Base-by-base conservation (phyloP, 2,888 invertebrate genomes). In the Cremastinae sp. region DNA sequence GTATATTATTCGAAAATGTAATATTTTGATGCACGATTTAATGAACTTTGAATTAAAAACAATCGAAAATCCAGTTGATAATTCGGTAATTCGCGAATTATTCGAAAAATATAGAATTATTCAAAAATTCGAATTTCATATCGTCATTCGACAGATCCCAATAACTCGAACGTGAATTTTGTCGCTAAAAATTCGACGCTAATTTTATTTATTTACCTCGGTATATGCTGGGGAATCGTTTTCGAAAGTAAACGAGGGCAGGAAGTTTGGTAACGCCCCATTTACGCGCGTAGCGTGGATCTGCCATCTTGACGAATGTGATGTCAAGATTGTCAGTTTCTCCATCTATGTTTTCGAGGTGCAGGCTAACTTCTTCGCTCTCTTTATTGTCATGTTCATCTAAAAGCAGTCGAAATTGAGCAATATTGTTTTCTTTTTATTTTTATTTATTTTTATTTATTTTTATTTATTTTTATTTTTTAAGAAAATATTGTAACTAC, bases 311-410 rank as follows among this genome's bases (percentile, higher is more conserved):
- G 0, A 97, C 97, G 88, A 98, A 97, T 0, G 97, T 96, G 79
- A 98, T 97, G 86, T 97, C 97, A 86, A 98, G 92, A 89, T 96
- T 96, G 87, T 97, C 97, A 0, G 97, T 97, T 90, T 98, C 98
- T 83, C 96, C 96, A 86, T 98, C 98, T 82, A 98, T 98, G 82
- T 96, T 96, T 88, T 98, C 98, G 76, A 98, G 90, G 87, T 96
- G 96, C 77, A 95, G 95, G 82, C 96, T 90, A 0, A 97, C 96
- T n/a, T 93, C 92, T 58, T 93, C 93, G 89, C 97, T 97, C 82
- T 96, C 96, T 41, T 93, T 92, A 76, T 93, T 93, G 81, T 96
- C 94, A 79, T 94, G 93, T 85, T 97, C 96, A 90, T 96, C 97
- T 97, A 82, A 2, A 90, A 89, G 68, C 71, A 75, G 69, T 65